These are phyloP conservation scores for Caenorhabditis tropicalis DNA, from an alignment of 1,140 invertebrate genomes.

Conservation along the genomic window DNA sequence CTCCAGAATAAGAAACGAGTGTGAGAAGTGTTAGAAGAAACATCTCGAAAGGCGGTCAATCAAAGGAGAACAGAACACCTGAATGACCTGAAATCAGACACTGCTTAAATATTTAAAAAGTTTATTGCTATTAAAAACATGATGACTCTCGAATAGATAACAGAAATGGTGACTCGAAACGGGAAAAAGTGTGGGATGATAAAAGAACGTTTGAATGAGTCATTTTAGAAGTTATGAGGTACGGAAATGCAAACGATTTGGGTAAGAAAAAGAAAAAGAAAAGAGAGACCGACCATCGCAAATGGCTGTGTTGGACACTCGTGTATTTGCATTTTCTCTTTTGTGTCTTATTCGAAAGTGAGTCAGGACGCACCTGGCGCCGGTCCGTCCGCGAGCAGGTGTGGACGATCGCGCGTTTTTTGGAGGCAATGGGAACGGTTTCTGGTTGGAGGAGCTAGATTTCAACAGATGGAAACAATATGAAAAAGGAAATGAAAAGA, in stretches of 20 bases:
- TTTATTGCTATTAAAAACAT: neutral
- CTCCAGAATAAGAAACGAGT: neutral
- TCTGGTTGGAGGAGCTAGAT: constrained; percentile 2
- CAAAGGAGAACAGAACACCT: neutral
- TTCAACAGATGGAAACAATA: constrained; percentile 26
- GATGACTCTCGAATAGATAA: neutral
- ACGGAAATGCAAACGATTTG: constrained; percentile 29
- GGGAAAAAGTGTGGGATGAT: neutral
- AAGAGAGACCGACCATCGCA: neutral
- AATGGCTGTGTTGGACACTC: neutral
- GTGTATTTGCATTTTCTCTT: constrained; percentile 44
- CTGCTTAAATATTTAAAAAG: neutral
- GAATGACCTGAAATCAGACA: neutral
- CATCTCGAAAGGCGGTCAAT: neutral
- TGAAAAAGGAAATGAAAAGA: neutral
- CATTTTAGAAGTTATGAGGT: constrained; percentile 17
- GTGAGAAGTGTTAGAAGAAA: neutral
- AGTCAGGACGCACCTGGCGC: constrained; percentile 41
- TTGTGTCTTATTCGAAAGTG: constrained; percentile 24
- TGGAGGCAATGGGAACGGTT: neutral
- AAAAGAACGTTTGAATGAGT: neutral
- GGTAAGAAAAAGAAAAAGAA: neutral
- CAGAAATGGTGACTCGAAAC: neutral
- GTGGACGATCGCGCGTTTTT: constrained; percentile 36
- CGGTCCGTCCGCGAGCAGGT: constrained; percentile 2